Evolutionary conservation across 2,113 vertebrate species (phyloP).

Genomic region (Aptenodytes forsteri): DNA sequence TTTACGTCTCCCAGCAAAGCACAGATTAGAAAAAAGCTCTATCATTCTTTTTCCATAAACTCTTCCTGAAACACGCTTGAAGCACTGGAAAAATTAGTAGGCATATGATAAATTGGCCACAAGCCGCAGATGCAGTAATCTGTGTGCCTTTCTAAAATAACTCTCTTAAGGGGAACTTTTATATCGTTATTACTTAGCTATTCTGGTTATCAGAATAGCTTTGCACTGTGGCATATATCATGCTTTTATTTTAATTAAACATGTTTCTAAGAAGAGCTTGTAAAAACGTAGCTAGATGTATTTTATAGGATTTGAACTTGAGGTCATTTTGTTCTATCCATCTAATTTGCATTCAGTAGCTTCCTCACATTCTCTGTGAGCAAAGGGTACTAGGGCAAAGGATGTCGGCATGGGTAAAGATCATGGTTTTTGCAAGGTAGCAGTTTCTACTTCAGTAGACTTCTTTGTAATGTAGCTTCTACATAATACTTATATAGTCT

Average conservation of each 20-base stretch:
- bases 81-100: not conserved
- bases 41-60: not conserved
- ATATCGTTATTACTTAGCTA: slow-evolving; percentile 22
- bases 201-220: slow-evolving; percentile 42
- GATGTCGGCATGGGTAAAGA: not conserved
- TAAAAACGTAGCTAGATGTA: slow-evolving; percentile 66
- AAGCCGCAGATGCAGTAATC: not conserved
- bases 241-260: slow-evolving; percentile 80
- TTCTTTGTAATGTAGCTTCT: not conserved
- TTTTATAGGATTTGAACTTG: slow-evolving; percentile 69
- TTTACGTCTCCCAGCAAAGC: not conserved
- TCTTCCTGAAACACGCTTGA: not conserved
- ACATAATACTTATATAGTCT: rapidly evolving
- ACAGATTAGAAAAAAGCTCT: not conserved
- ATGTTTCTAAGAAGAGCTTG: slow-evolving; percentile 61
- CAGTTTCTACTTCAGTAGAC: not conserved
- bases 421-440: not conserved
- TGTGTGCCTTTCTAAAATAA: slow-evolving; percentile 69
- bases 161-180: slow-evolving; percentile 67
- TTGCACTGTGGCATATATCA: slow-evolving; percentile 59
- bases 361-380: not conserved
- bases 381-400: not conserved
- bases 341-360: slow-evolving; percentile 56
- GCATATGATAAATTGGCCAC: not conserved
- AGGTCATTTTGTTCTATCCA: slow-evolving; percentile 62